phyloP scores from a whole-genome alignment of 2,888 invertebrate genomes.

The Apamea crenata region DNA sequence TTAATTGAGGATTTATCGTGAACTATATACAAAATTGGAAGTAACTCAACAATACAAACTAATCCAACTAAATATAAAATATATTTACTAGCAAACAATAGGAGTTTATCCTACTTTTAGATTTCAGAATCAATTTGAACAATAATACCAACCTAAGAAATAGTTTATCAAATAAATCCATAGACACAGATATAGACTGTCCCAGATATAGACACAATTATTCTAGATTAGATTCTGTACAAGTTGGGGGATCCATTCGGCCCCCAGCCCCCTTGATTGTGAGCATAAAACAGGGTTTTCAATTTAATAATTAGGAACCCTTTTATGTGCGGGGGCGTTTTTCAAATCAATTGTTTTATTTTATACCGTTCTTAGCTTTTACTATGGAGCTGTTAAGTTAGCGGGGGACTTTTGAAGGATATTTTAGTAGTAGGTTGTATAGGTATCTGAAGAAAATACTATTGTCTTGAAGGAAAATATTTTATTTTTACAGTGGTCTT shows the following conservation, averaged over 20 bases:
- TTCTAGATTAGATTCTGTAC: constrained; percentile 64
- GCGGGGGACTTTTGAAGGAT: constrained; percentile 56
- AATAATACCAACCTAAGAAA: background rate
- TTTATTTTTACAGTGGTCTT: background rate
- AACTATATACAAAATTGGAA: background rate
- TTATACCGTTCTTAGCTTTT: constrained; percentile 80
- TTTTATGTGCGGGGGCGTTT: constrained; percentile 81
- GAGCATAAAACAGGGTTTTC: constrained; percentile 83
- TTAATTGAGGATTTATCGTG: background rate
- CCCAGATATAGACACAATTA: constrained; percentile 38
- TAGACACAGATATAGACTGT: constrained; percentile 9
- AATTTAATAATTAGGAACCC: constrained; percentile 88
- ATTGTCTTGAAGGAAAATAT: background rate
- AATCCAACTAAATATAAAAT: constrained; percentile 3
- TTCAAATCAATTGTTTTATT: constrained; percentile 88
- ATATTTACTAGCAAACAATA: background rate
- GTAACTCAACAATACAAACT: constrained; percentile 8
- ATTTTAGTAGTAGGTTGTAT: background rate
- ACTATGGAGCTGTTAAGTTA: constrained; percentile 69
- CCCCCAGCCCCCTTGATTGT: constrained; percentile 68
- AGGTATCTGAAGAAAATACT: too few species aligned
- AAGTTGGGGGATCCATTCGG: constrained; percentile 66
- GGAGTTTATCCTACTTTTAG: background rate
- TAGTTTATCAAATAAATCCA: constrained; percentile 29
- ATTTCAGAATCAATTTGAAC: background rate